These are phyloP conservation scores for Hyposoter didymator DNA, from an alignment of 2,888 invertebrate genomes.

Conservation along the genomic window DNA sequence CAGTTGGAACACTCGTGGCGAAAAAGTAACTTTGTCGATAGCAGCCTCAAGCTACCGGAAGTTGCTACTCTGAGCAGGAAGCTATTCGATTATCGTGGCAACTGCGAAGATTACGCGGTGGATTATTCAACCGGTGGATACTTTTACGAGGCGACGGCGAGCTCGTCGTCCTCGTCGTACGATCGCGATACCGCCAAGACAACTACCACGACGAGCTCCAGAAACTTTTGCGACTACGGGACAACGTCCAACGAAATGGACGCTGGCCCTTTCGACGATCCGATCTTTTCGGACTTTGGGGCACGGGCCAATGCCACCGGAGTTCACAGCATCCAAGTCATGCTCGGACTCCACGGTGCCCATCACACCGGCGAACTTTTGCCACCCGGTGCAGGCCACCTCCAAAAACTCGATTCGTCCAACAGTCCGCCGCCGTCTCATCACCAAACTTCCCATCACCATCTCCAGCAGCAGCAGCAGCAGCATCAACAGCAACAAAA, in stretches of 20 bases:
- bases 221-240: slow-evolving; percentile 53
- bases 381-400: slow-evolving; percentile 80
- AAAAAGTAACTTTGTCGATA: slow-evolving; percentile 44
- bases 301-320: slow-evolving; percentile 86
- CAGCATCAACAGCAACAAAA: slow-evolving; percentile 84
- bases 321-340: slow-evolving; percentile 88
- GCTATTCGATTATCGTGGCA: slow-evolving; percentile 60
- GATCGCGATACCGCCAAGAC: slow-evolving; percentile 32
- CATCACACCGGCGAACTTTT: slow-evolving; percentile 81
- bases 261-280: slow-evolving; percentile 90
- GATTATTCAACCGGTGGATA: slow-evolving; percentile 61
- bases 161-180: slow-evolving; percentile 52
- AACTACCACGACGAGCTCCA: slow-evolving; percentile 40
- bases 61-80: slow-evolving; percentile 58
- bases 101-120: slow-evolving; percentile 58
- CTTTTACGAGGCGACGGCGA: slow-evolving; percentile 52
- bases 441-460: slow-evolving; percentile 79
- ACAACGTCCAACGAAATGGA: slow-evolving; percentile 86
- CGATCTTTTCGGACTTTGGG: slow-evolving; percentile 91
- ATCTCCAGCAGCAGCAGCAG: slow-evolving; percentile 81
- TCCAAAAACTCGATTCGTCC: slow-evolving; percentile 84
- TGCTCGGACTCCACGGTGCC: slow-evolving; percentile 87
- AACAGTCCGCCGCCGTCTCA: slow-evolving; percentile 84
- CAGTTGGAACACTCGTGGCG: slow-evolving; percentile 63
- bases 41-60: slow-evolving; percentile 44